These are phyloP conservation scores for Muscidifurax raptorellus DNA, from an alignment of 1,140 invertebrate species.

Conservation along the genomic window DNA sequence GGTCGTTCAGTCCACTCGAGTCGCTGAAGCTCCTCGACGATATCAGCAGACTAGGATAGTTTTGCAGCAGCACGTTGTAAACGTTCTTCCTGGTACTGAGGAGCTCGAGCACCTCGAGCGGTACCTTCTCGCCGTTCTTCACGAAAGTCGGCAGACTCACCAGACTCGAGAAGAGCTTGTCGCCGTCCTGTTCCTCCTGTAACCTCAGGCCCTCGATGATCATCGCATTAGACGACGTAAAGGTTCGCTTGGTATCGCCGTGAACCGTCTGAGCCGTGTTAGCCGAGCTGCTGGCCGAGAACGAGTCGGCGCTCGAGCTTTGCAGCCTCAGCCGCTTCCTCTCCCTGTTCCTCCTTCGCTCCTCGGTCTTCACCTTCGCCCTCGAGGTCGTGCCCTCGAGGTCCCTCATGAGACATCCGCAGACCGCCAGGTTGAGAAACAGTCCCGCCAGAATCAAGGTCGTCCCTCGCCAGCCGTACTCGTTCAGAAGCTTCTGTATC, in stretches of 20 bases:
- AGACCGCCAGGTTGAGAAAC: conserved; percentile 91
- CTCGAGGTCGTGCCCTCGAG: conserved; percentile 82
- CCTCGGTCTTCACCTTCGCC: conserved; percentile 79
- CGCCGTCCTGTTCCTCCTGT: conserved; percentile 62
- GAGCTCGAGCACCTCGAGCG: conserved; percentile 84
- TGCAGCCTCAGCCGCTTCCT: conserved; percentile 76
- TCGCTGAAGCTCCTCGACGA: conserved; percentile 84
- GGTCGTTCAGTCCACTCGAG: conserved; percentile 75
- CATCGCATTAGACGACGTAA: conserved; percentile 68
- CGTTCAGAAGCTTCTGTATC: conserved; percentile 84
- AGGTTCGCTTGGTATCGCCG: conserved; percentile 58
- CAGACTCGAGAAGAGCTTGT: conserved; percentile 84
- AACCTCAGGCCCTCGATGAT: conserved; percentile 64
- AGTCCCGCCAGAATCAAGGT: conserved; percentile 88
- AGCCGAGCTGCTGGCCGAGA: conserved; percentile 82
- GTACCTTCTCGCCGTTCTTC: conserved; percentile 84
- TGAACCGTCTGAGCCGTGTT: conserved; percentile 76
- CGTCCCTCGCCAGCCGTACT: conserved; percentile 91
- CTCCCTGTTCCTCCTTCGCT: conserved; percentile 78
- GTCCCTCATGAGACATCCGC: conserved; percentile 90
- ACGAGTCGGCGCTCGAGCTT: conserved; percentile 80
- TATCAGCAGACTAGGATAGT: conserved; percentile 83
- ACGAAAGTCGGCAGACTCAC: conserved; percentile 90
- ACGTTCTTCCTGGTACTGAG: conserved; percentile 83
- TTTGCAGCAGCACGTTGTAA: conserved; percentile 83